Conservation (phyloP, 2,113 vertebrate species). For the Ondatra zibethicus region DNA sequence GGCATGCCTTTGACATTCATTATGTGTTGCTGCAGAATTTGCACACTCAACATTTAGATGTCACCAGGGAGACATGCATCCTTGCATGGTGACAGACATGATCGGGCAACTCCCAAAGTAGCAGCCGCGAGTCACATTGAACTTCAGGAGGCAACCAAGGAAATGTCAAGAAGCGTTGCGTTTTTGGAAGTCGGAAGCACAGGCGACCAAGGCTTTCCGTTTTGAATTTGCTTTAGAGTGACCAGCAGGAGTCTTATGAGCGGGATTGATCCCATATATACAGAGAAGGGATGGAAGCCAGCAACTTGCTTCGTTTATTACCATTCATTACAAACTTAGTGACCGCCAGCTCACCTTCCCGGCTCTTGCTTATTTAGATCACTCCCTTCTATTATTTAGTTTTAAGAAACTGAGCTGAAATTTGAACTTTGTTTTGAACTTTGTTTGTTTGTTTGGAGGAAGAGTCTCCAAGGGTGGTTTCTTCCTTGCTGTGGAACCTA, state of each 20-base stretch:
- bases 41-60: slow-evolving; percentile 80
- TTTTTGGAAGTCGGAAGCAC: slow-evolving; percentile 63
- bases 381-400: not conserved
- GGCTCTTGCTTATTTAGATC: not conserved
- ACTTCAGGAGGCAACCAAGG: slow-evolving; percentile 73
- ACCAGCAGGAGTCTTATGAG: slow-evolving; percentile 50
- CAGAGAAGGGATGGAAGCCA: not conserved
- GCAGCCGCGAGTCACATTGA: slow-evolving; percentile 76
- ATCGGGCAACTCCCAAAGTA: slow-evolving; percentile 67
- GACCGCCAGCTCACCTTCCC: not conserved
- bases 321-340: rapidly evolving
- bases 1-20: slow-evolving; percentile 76
- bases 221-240: slow-evolving; percentile 69
- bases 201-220: slow-evolving; percentile 53
- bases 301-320: not conserved
- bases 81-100: slow-evolving; percentile 73
- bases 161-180: slow-evolving; percentile 73
- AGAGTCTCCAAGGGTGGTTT: not conserved
- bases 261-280: not conserved
- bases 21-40: slow-evolving; percentile 80
- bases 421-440: not conserved
- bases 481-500: not conserved
- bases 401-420: not conserved
- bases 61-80: slow-evolving; percentile 73
- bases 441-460: too few relatives aligned